phyloP scores from a whole-genome alignment of 2,797 vertebrate species.

The Scomberomorus guttatus region DNA sequence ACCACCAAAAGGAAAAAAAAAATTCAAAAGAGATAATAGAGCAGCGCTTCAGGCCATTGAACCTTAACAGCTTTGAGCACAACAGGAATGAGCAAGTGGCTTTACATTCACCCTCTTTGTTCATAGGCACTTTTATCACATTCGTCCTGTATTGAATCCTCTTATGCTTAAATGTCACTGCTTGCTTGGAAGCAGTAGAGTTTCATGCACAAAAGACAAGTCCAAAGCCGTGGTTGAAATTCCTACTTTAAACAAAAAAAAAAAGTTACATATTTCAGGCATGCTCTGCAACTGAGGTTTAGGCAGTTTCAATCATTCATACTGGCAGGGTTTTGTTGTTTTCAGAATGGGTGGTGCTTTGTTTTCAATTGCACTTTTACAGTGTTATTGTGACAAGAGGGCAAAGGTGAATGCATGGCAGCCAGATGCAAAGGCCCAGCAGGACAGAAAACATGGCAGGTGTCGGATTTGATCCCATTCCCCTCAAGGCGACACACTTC shows the following conservation, averaged over 20 bases:
- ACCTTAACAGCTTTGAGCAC: constrained; percentile 17
- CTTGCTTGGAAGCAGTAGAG: not conserved
- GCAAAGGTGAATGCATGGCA: constrained; percentile 49
- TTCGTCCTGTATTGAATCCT: not conserved
- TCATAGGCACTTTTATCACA: constrained; percentile 15
- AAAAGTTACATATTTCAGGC: not conserved
- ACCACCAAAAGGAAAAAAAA: not conserved
- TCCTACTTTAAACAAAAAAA: not conserved
- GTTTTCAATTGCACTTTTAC: constrained; percentile 43
- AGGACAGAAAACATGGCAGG: constrained; percentile 62
- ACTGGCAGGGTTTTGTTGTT: constrained; percentile 7
- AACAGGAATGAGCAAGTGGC: not conserved
- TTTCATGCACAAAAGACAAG: not conserved
- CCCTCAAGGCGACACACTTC: constrained; percentile 61
- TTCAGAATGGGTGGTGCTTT: constrained; percentile 9
- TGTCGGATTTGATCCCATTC: constrained; percentile 66
- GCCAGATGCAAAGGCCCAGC: constrained; percentile 61
- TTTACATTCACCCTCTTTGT: constrained; percentile 20
- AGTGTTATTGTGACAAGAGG: constrained; percentile 36
- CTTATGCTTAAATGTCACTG: constrained; percentile 14
- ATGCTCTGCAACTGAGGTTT: not conserved
- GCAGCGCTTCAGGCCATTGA: not conserved
- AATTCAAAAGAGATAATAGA: constrained; percentile 12
- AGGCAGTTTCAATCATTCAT: constrained; percentile 5
- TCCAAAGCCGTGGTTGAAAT: constrained; percentile 8